A percentile compares a stretch with the other conserved stretches of the same genome.
These are phyloP conservation scores for Lasioglossum morio DNA, from an alignment of 2,888 invertebrate genomes.

Conservation along the genomic window DNA sequence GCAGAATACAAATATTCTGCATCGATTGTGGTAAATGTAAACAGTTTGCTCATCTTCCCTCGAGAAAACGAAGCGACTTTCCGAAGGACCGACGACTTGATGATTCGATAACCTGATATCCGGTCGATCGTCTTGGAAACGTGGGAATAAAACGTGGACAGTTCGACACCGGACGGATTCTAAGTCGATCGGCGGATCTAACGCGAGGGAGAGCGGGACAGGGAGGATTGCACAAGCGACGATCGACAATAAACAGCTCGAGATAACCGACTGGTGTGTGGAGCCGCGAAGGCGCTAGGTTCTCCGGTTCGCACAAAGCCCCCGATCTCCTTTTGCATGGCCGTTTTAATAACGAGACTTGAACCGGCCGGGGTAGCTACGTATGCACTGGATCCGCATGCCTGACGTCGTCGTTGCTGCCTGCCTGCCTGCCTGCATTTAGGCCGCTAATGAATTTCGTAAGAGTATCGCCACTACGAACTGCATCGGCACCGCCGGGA, in stretches of 20 bases:
- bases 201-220: too few relatives aligned
- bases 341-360: slow-evolving; percentile 57
- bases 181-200: slow-evolving; percentile 28
- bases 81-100: too few relatives aligned
- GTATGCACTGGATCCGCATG: slow-evolving; percentile 53
- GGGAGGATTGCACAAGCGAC: slow-evolving; percentile 33
- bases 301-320: not conserved
- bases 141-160: slow-evolving; percentile 18
- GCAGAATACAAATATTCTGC: too few relatives aligned
- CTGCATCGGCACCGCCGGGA: slow-evolving; percentile 59
- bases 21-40: too few relatives aligned
- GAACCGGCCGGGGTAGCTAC: slow-evolving; percentile 40
- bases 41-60: too few relatives aligned
- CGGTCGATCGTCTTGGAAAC: slow-evolving; percentile 6
- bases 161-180: slow-evolving; percentile 35
- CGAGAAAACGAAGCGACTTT: too few relatives aligned
- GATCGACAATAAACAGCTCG: slow-evolving; percentile 33
- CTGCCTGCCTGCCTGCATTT: slow-evolving; percentile 53
- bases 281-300: slow-evolving; percentile 32
- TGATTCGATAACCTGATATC: too few relatives aligned
- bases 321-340: slow-evolving; percentile 5
- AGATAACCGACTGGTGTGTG: slow-evolving; percentile 34
- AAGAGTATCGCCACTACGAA: slow-evolving; percentile 73
- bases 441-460: slow-evolving; percentile 76
- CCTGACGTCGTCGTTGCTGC: slow-evolving; percentile 12